Evolutionary conservation across 2,113 vertebrate species (phyloP).

Genomic region (Neofelis nebulosa): DNA sequence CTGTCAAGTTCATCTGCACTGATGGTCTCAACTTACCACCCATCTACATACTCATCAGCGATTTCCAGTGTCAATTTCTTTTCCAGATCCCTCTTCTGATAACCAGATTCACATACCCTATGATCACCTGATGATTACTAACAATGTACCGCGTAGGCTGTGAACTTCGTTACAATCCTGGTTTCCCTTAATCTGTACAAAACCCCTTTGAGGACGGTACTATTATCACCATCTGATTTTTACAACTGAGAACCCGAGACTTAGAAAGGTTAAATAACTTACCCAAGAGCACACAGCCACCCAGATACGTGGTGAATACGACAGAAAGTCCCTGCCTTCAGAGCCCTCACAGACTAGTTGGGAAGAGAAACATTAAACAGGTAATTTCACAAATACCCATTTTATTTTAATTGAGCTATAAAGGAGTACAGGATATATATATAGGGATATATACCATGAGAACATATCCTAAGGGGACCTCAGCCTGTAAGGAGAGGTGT

Average conservation of each 20-base stretch:
- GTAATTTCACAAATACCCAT: constrained; percentile 25
- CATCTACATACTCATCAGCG: not conserved
- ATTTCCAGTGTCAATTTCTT: constrained; percentile 38
- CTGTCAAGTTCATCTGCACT: not conserved
- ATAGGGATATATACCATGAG: not conserved
- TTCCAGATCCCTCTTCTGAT: not conserved
- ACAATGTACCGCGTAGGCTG: not conserved
- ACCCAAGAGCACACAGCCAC: not conserved
- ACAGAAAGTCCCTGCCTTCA: constrained; percentile 19
- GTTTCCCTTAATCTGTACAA: not conserved
- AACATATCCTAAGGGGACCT: not conserved
- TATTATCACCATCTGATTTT: not conserved
- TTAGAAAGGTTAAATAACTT: not conserved
- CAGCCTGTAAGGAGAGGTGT: not conserved
- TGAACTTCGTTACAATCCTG: not conserved
- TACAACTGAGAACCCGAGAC: not conserved
- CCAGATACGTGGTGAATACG: not conserved
- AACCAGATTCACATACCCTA: not conserved
- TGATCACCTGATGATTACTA: not conserved
- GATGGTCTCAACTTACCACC: not conserved
- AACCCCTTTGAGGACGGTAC: not conserved
- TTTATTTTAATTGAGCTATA: not conserved
- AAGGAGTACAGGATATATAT: not conserved
- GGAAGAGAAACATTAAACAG: constrained; percentile 6
- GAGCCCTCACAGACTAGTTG: not conserved